Evolutionary conservation across 53 echinoderm and acorn worm genomes (phyloP).

Genomic region (Holothuria scabra): DNA sequence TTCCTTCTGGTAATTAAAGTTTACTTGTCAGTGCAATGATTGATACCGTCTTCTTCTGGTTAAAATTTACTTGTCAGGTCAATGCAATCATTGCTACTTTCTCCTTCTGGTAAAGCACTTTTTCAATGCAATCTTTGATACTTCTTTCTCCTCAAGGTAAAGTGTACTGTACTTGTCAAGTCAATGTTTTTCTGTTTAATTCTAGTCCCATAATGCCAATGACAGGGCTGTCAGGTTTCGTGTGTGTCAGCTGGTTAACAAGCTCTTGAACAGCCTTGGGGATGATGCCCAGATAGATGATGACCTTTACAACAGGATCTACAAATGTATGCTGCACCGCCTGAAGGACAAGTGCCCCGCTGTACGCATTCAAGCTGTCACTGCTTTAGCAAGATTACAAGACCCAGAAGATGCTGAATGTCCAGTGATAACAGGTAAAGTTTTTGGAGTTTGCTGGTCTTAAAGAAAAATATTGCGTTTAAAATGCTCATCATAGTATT

Average conservation of each 20-base stretch:
- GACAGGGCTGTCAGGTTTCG: constrained; percentile 96
- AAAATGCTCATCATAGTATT: too few species aligned
- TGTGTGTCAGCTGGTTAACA: constrained; percentile 94
- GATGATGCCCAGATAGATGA: constrained; percentile 97
- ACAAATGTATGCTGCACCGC: constrained; percentile 86
- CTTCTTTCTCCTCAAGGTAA: constrained; percentile 86
- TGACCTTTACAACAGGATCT: constrained; percentile 88
- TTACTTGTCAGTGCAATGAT: too few species aligned
- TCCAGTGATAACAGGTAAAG: constrained; percentile 74
- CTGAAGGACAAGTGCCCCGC: constrained; percentile 86
- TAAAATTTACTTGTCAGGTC: not conserved
- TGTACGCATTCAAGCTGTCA: constrained; percentile 90
- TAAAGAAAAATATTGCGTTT: too few species aligned
- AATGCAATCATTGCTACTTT: constrained; percentile 19
- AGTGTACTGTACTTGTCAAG: not conserved
- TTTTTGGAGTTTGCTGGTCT: too few species aligned
- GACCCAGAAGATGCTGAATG: constrained; percentile 86
- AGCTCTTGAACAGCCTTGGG: constrained; percentile 75
- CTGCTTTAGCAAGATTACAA: constrained; percentile 85
- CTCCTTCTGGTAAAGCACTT: constrained; percentile 69
- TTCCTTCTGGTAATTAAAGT: constrained; percentile 78
- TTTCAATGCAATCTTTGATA: constrained; percentile 59
- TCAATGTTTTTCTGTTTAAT: not conserved
- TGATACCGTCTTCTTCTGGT: constrained; percentile 64
- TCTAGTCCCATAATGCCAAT: constrained; percentile 80